A percentile compares a stretch with the other conserved stretches of the same genome.
Evolutionary conservation across 2,888 invertebrate species (phyloP).

Genomic region (Machimus atricapillus): DNA sequence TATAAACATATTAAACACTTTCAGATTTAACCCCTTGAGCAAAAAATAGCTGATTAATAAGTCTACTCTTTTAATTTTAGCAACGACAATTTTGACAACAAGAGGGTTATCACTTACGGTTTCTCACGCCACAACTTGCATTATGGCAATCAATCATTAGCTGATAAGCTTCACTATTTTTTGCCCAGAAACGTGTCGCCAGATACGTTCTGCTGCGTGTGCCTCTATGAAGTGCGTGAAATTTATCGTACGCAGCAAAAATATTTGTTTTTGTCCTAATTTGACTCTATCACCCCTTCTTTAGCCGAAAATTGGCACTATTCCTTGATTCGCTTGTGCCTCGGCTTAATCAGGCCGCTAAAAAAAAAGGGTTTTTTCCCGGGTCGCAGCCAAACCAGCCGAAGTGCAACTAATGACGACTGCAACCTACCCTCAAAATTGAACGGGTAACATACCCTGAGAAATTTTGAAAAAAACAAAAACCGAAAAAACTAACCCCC

Average conservation of each 20-base stretch:
- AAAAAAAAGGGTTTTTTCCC: not conserved
- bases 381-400: not conserved
- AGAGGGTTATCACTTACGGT: not conserved
- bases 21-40: not conserved
- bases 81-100: not conserved
- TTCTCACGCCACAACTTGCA: not conserved
- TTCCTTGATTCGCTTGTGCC: not conserved
- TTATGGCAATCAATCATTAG: not conserved
- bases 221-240: not conserved
- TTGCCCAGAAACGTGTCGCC: not conserved
- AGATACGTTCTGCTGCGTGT: not conserved
- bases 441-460: not conserved
- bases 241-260: not conserved
- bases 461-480: not conserved
- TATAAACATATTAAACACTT: not conserved
- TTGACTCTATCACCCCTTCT: not conserved
- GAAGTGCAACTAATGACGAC: not conserved
- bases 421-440: constrained; percentile 4
- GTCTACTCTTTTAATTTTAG: not conserved
- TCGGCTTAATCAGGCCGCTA: not conserved
- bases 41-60: not conserved
- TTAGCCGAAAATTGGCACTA: not conserved
- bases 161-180: not conserved
- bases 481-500: not conserved
- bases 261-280: not conserved